Evolutionary conservation across 92 coral and sea anemone species (phyloP).

Genomic region (Phenganax subtilis): DNA sequence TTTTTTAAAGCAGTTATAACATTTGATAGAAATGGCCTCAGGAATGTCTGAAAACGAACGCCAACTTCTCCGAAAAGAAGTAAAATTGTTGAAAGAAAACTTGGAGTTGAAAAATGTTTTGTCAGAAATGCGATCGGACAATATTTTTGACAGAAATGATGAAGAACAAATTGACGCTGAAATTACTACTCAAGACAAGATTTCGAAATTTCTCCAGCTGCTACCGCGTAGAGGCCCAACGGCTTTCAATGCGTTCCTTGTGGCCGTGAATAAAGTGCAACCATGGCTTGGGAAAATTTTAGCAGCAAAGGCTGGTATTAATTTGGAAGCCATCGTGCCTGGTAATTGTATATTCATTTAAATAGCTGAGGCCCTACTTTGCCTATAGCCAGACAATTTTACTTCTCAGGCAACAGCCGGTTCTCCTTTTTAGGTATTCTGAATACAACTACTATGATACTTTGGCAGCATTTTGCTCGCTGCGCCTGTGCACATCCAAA

Average conservation of each 20-base stretch:
- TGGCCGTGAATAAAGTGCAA: constrained; percentile 39
- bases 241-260: constrained; percentile 56
- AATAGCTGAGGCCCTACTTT: too few relatives aligned
- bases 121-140: constrained; percentile 35
- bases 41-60: neutral
- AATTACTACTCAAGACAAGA: constrained; percentile 37
- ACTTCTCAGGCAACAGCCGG: too few relatives aligned
- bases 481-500: too few relatives aligned
- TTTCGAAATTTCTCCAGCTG: constrained; percentile 46
- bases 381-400: too few relatives aligned
- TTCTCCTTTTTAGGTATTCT: too few relatives aligned
- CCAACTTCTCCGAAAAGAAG: constrained; percentile 33
- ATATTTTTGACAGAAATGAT: constrained; percentile 43
- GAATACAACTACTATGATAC: too few relatives aligned
- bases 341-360: too few relatives aligned
- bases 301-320: neutral
- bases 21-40: neutral
- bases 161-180: constrained; percentile 54
- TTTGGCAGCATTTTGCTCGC: too few relatives aligned
- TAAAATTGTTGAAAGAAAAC: constrained; percentile 46
- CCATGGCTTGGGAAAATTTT: constrained; percentile 42
- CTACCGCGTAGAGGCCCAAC: constrained; percentile 48
- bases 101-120: constrained; percentile 47
- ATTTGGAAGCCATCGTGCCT: neutral
- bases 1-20: neutral